Conservation (phyloP, 2,888 invertebrate genomes). For the Ectemnius continuus region DNA sequence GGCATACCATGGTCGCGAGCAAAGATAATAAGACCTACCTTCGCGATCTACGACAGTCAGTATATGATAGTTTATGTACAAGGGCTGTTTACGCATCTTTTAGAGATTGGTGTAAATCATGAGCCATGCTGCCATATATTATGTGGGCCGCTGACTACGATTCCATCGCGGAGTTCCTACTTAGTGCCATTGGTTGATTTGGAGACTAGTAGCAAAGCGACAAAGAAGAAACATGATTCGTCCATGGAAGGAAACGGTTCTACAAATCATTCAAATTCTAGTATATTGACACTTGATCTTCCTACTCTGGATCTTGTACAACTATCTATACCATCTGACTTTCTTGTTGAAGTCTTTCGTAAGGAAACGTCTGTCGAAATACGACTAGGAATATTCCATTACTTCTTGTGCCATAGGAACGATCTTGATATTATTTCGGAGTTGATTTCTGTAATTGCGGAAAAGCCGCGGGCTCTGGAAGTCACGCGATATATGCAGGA, state of each 20-base stretch:
- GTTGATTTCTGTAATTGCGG: conserved; percentile 82
- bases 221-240: conserved; percentile 69
- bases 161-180: conserved; percentile 81
- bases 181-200: conserved; percentile 84
- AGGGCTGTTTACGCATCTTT: conserved; percentile 89
- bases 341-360: conserved; percentile 85
- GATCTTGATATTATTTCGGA: conserved; percentile 88
- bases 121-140: conserved; percentile 91
- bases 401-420: conserved; percentile 87
- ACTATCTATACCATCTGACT: conserved; percentile 83
- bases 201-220: conserved; percentile 65
- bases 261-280: conserved; percentile 30
- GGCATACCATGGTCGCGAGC: conserved; percentile 89
- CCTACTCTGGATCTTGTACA: conserved; percentile 87
- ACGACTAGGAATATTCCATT: conserved; percentile 89
- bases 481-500: conserved; percentile 87
- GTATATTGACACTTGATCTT: conserved; percentile 81
- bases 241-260: conserved; percentile 30
- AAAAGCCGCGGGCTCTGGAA: conserved; percentile 82
- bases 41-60: conserved; percentile 87
- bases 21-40: conserved; percentile 87
- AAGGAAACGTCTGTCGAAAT: conserved; percentile 84
- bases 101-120: conserved; percentile 90
- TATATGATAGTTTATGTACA: conserved; percentile 91
- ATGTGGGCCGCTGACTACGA: conserved; percentile 81